Evolutionary conservation across 2,888 invertebrate species (phyloP), one percentile per base, ranked within the genome.

Genomic region (Netelia fuscicornis): DNA sequence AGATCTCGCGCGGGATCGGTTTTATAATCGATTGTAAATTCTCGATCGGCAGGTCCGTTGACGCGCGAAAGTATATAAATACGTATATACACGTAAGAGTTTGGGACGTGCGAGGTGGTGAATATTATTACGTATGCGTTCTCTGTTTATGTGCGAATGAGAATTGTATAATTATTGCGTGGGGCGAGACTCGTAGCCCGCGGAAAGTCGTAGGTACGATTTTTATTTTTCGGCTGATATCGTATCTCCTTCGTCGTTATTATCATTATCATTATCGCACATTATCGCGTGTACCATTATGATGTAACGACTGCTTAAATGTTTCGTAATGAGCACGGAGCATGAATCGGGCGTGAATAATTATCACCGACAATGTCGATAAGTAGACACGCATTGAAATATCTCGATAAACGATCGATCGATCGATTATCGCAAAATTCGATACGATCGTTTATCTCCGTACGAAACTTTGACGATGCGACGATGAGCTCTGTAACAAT

Each of bases 401-500:
- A 30, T 30, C 30, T 30, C 30, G 30, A 30, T 30, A 30, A 30
- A 30, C 30, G 30, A 30, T 30, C 30, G 30, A 30, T 30, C 30
- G 30, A 30, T 30, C 30, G 6, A 30, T 30, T 30, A 30, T 30
- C 30, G 30, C 5, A 30, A 30, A 30, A 30, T 5, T 30, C 30
- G 30, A 30, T 30, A 30, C 30, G 30, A 30, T 5, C 30, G 30
- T 30, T 30, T 30, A 30, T 30, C 30, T 3, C 30, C 5, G 30
- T 30, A 30, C 30, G 30, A 30, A 5, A 30, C 30, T 30, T 30
- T 30, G 30, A 30, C 5, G 30, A 30, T 5, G 30, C 5, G 30
- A 5, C 5, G 68, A 48, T 68, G 11, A 20, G 60, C 52, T 78
- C 23, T 62, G 13, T 52, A 71, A 11, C 48, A 64, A 64, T 80